These are phyloP conservation scores for Laticauda colubrina DNA, from an alignment of 2,113 vertebrate species.

Conservation along the genomic window DNA sequence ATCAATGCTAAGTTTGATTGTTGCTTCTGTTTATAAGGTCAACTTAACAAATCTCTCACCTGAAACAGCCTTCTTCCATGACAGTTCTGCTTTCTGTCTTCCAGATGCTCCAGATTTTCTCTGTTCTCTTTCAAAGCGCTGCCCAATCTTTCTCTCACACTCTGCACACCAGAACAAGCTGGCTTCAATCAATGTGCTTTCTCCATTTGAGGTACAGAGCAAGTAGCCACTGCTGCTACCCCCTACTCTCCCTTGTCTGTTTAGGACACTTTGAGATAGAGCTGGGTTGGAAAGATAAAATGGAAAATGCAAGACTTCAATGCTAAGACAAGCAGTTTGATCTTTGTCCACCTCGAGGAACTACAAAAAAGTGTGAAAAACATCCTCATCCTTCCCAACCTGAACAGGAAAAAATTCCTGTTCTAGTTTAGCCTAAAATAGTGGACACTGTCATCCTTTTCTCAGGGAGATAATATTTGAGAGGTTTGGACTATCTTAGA, in stretches of 20 bases:
- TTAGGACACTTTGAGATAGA: not conserved
- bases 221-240: not conserved
- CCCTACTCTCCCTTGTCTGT: not conserved
- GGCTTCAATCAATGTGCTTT: not conserved
- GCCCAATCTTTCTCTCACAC: not conserved
- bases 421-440: not conserved
- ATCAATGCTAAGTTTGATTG: accelerated
- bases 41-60: not conserved
- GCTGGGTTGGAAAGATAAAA: not conserved
- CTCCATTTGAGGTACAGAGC: not conserved
- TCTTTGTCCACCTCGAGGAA: not conserved
- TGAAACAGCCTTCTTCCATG: not conserved
- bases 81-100: not conserved
- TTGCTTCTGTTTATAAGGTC: not conserved
- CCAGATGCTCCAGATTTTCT: accelerated
- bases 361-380: not conserved
- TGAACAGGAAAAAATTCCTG: not conserved
- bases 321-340: not conserved
- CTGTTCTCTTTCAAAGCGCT: accelerated
- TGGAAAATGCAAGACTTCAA: not conserved
- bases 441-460: not conserved
- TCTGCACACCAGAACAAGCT: not conserved
- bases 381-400: not conserved
- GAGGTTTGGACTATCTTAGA: no score
- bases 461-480: not conserved